A percentile compares a stretch with the other conserved stretches of the same genome.
Evolutionary conservation across 2,888 invertebrate species (phyloP).

Genomic region (Agrotis segetum): DNA sequence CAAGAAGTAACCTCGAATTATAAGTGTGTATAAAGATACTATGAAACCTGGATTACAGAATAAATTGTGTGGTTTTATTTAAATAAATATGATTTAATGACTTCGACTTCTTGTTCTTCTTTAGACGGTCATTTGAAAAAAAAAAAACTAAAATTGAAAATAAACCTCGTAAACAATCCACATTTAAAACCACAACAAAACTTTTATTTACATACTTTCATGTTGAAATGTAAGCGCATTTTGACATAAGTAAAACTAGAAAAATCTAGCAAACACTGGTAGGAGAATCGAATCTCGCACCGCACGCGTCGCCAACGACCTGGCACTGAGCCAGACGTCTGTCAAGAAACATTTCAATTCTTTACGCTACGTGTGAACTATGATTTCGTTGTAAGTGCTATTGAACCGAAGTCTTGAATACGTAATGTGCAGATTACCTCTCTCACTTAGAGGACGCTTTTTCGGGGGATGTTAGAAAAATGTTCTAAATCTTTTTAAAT

Average conservation of each 20-base stretch:
- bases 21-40: not conserved
- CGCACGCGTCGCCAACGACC: conserved; percentile 69
- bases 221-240: conserved; percentile 26
- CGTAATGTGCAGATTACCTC: conserved; percentile 31
- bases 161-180: conserved; percentile 10
- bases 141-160: too few species aligned
- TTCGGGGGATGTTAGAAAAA: conserved; percentile 8
- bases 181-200: conserved; percentile 9
- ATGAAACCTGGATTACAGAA: not conserved
- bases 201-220: conserved; percentile 26
- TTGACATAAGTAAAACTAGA: conserved; percentile 45
- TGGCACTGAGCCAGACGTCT: conserved; percentile 71
- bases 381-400: conserved; percentile 47
- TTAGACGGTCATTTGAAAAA: not conserved
- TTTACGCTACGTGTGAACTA: conserved; percentile 60
- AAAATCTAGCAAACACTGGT: conserved; percentile 64
- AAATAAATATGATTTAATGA: not conserved
- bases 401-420: conserved; percentile 46
- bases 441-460: conserved; percentile 11
- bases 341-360: conserved; percentile 70
- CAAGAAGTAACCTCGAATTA: not conserved
- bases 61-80: not conserved
- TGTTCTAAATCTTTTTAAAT: conserved; percentile 34
- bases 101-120: not conserved
- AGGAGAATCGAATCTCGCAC: conserved; percentile 68